Percentiles rank a stretch among this genome's conserved stretches.
Conservation (phyloP, 37 sponge, comb jelly and placozoan species). For the Aphrocallistes beatrix region DNA sequence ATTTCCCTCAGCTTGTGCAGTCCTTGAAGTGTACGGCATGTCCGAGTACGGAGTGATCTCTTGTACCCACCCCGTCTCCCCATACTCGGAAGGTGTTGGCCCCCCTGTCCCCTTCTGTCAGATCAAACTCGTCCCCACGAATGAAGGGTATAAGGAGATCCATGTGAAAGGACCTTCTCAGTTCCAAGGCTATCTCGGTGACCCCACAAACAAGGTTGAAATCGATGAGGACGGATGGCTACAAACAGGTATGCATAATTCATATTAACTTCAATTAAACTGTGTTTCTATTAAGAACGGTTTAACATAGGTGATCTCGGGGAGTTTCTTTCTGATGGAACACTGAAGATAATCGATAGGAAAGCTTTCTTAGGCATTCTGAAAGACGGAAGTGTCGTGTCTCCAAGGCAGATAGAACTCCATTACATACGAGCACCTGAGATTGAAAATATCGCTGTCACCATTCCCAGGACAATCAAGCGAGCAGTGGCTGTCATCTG, state of each 20-base stretch:
- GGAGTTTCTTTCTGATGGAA: background rate
- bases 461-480: background rate
- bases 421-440: background rate
- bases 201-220: background rate
- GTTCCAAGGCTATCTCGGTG: background rate
- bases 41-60: background rate
- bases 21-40: background rate
- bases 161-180: background rate
- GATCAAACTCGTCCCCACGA: background rate
- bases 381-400: background rate
- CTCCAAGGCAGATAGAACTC: background rate
- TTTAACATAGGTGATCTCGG: conserved; percentile 5
- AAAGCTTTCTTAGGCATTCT: background rate
- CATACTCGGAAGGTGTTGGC: background rate
- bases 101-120: conserved; percentile 10
- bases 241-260: background rate
- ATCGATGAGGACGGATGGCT: background rate
- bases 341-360: conserved; percentile 2
- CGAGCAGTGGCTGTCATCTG: background rate
- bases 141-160: background rate
- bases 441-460: background rate
- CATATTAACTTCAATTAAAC: too few relatives aligned
- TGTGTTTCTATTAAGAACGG: too few relatives aligned
- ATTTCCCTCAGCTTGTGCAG: background rate
- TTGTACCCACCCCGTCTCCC: background rate